A percentile compares a stretch with the other conserved stretches of the same genome.
These are phyloP conservation scores for Ischnus inquisitorius DNA, from an alignment of 2,888 invertebrate species.

Conservation along the genomic window DNA sequence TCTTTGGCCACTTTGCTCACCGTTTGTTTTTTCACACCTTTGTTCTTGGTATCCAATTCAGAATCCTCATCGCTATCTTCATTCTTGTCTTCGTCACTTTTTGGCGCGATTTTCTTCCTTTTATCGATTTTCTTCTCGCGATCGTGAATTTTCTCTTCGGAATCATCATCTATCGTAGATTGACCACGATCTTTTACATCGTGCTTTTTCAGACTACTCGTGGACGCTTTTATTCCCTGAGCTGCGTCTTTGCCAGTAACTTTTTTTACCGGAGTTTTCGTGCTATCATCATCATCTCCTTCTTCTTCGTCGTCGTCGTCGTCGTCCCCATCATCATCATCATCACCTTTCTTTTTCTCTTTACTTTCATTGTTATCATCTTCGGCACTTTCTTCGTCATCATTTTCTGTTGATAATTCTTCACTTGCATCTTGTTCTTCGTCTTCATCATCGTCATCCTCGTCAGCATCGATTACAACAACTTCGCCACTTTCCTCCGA, in stretches of 20 bases:
- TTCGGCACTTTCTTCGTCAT: constrained; percentile 34
- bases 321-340: constrained; percentile 58
- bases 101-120: constrained; percentile 26
- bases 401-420: constrained; percentile 28
- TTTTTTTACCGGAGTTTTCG: constrained; percentile 4
- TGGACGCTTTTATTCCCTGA: constrained; percentile 4
- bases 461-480: constrained; percentile 73
- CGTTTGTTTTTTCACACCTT: constrained; percentile 16
- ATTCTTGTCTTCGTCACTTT: constrained; percentile 18
- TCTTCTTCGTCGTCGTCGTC: constrained; percentile 63
- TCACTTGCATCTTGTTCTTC: constrained; percentile 71
- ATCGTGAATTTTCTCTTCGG: background rate
- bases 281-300: constrained; percentile 70
- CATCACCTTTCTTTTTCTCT: constrained; percentile 73
- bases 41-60: constrained; percentile 9
- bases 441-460: constrained; percentile 75
- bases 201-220: background rate
- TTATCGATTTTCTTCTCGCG: constrained; percentile 9
- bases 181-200: background rate
- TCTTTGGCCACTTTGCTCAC: constrained; percentile 32
- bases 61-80: constrained; percentile 11
- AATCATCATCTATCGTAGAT: constrained; percentile 19
- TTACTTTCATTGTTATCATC: constrained; percentile 48
- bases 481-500: constrained; percentile 71
- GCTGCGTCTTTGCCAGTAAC: constrained; percentile 41